Conservation (phyloP, 1,140 invertebrate genomes). For the Eupristina koningsbergeri region DNA sequence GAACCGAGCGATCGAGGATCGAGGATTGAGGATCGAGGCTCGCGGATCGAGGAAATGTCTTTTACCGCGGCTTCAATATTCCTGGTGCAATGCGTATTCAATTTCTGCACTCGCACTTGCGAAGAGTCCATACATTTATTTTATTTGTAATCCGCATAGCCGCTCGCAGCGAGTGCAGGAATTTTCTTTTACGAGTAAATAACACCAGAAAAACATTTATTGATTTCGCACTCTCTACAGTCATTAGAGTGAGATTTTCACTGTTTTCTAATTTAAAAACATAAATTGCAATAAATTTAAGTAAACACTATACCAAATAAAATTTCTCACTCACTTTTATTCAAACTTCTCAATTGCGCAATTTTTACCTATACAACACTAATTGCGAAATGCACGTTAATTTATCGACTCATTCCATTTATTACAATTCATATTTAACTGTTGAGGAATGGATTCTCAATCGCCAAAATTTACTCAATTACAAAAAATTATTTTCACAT, state of each 20-base stretch:
- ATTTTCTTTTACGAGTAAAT: neutral
- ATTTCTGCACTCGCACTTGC: conserved; percentile 2
- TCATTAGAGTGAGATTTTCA: conserved; percentile 1
- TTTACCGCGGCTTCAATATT: neutral
- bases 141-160: neutral
- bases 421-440: neutral
- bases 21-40: too few species aligned
- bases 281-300: neutral
- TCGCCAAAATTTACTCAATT: too few species aligned
- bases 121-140: neutral
- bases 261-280: neutral
- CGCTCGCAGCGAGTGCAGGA: neutral
- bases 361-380: neutral
- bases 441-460: neutral
- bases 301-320: neutral
- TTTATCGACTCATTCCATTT: neutral
- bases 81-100: neutral
- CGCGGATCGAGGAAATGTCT: neutral
- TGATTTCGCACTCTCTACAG: conserved; percentile 18
- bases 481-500: neutral
- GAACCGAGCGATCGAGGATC: neutral
- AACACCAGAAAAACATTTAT: neutral
- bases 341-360: neutral
- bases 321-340: neutral
- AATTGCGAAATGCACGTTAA: neutral